phyloP scores from a whole-genome alignment of 2,797 vertebrate species.

The Acipenser transmontanus region DNA sequence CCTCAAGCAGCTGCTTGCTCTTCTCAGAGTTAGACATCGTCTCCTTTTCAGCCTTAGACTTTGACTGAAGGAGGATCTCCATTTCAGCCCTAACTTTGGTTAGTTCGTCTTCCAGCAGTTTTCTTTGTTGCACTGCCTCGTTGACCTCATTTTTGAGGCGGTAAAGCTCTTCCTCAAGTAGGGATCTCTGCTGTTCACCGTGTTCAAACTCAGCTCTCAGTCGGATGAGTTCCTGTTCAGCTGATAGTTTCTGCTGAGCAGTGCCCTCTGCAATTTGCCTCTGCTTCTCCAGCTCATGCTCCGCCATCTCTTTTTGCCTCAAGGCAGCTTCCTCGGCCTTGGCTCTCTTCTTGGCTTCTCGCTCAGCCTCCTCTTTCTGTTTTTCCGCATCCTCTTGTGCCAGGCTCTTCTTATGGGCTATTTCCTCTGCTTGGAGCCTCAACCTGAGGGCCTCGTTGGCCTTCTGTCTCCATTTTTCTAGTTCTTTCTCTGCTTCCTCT shows the following conservation, averaged over 20 bases:
- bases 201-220: constrained; percentile 86
- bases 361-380: constrained; percentile 93
- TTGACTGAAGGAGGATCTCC: constrained; percentile 78
- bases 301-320: constrained; percentile 88
- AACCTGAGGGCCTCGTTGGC: constrained; percentile 89
- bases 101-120: constrained; percentile 85
- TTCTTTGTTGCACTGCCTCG: constrained; percentile 75
- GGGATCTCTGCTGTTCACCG: constrained; percentile 82
- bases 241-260: constrained; percentile 80
- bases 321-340: constrained; percentile 87
- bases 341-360: constrained; percentile 79
- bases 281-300: constrained; percentile 89
- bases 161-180: constrained; percentile 87
- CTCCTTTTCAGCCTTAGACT: constrained; percentile 81
- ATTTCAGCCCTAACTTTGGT: constrained; percentile 86
- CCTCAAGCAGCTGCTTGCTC: constrained; percentile 88
- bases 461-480: constrained; percentile 93
- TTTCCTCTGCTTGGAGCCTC: constrained; percentile 88
- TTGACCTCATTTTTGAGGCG: constrained; percentile 83
- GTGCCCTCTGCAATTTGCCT: constrained; percentile 83
- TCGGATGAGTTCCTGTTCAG: constrained; percentile 90
- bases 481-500: constrained; percentile 83
- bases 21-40: constrained; percentile 82
- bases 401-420: constrained; percentile 84
- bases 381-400: constrained; percentile 92